phyloP scores from a whole-genome alignment of 1,140 invertebrate genomes.

The Drosophila santomea region DNA sequence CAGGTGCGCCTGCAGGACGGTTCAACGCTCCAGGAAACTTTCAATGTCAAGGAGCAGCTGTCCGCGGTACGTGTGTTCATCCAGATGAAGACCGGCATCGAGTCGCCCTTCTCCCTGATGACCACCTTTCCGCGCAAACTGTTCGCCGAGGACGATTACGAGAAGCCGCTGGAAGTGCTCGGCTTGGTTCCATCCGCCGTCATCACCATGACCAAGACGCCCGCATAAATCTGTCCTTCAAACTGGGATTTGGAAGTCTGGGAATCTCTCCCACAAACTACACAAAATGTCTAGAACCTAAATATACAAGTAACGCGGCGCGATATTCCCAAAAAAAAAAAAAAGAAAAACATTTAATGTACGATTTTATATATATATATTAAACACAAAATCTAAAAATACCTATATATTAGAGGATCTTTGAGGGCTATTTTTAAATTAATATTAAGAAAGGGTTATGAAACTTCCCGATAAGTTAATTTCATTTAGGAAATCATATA shows the following conservation, averaged over 20 bases:
- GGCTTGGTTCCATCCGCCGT: slow-evolving; percentile 93
- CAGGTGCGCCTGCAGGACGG: slow-evolving; percentile 88
- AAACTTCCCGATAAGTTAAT: too few relatives aligned
- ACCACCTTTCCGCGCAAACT: slow-evolving; percentile 92
- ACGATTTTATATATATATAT: slow-evolving; percentile 65
- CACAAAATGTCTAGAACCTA: slow-evolving; percentile 24
- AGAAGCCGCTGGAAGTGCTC: slow-evolving; percentile 88
- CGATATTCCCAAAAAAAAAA: slow-evolving; percentile 28
- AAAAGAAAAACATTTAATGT: slow-evolving; percentile 23
- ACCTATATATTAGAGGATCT: not conserved
- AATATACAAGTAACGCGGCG: slow-evolving; percentile 34
- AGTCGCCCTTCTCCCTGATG: slow-evolving; percentile 88
- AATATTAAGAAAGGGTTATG: too few relatives aligned
- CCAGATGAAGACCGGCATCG: slow-evolving; percentile 72
- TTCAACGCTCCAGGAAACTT: slow-evolving; percentile 89
- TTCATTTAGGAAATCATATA: too few relatives aligned
- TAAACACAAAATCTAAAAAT: slow-evolving; percentile 28
- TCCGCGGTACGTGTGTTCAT: slow-evolving; percentile 92
- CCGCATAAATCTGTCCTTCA: slow-evolving; percentile 40
- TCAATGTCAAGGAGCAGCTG: slow-evolving; percentile 94
- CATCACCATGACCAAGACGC: slow-evolving; percentile 87
- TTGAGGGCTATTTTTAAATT: not conserved
- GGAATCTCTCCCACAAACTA: slow-evolving; percentile 10
- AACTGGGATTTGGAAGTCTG: not conserved
- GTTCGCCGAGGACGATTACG: slow-evolving; percentile 88